These are phyloP conservation scores for Eudasyphora cyanicolor DNA, from an alignment of 2,888 invertebrate genomes.

Conservation along the genomic window DNA sequence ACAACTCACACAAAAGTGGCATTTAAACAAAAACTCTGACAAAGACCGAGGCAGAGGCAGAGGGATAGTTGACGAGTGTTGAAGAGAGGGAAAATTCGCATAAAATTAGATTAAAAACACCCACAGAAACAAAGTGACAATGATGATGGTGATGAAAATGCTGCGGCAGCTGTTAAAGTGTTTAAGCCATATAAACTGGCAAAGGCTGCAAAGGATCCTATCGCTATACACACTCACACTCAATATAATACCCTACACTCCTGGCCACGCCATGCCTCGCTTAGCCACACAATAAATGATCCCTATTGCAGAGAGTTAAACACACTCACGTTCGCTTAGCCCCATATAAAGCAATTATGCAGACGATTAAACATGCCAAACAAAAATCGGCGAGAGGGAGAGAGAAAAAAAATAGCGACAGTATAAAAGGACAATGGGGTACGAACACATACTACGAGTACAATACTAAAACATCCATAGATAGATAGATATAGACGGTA, in stretches of 20 bases:
- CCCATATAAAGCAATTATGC: constrained; percentile 74
- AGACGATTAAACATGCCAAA: constrained; percentile 76
- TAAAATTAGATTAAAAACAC: constrained; percentile 62
- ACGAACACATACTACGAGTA: constrained; percentile 3
- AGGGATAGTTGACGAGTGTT: not conserved
- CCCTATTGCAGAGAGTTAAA: constrained; percentile 34
- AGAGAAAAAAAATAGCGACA: constrained; percentile 32
- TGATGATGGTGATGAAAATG: constrained; percentile 35
- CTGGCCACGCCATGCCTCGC: constrained; percentile 34
- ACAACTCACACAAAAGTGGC: constrained; percentile 17
- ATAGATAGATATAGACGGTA: constrained; percentile 13
- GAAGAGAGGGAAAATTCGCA: constrained; percentile 36
- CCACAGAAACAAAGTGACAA: constrained; percentile 49
- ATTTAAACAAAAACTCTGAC: not conserved
- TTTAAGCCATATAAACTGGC: constrained; percentile 44
- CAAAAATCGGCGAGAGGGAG: constrained; percentile 54
- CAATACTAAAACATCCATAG: not conserved
- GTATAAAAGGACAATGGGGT: constrained; percentile 21
- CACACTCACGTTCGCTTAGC: constrained; percentile 9
- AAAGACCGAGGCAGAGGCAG: no score
- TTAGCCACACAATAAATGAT: constrained; percentile 52
- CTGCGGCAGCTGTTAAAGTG: constrained; percentile 65
- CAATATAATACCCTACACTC: no score
- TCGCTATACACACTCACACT: constrained; percentile 15
- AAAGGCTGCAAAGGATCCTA: constrained; percentile 47